phyloP scores from a whole-genome alignment of 2,888 invertebrate species.

The Crocallis elinguaria region DNA sequence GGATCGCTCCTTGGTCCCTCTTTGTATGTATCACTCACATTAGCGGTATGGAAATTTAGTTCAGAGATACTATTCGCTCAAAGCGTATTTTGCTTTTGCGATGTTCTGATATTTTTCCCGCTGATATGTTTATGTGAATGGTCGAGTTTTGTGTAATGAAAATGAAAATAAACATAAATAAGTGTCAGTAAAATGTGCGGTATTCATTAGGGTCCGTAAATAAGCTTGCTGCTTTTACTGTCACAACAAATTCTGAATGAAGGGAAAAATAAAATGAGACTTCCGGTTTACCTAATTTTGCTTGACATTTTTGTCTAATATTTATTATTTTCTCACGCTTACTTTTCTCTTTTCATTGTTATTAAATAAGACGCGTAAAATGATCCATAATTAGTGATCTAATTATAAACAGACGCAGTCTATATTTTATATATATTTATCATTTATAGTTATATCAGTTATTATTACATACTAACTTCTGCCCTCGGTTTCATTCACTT shows the following conservation, averaged over 20 bases:
- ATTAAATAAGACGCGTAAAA: no score
- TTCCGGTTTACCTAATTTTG: slow-evolving; percentile 14
- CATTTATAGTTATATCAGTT: no score
- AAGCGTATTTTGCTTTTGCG: slow-evolving; percentile 68
- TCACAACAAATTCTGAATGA: slow-evolving; percentile 17
- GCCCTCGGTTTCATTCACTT: no score
- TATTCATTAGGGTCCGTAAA: slow-evolving; percentile 21
- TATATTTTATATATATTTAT: no score
- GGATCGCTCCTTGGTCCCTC: slow-evolving; percentile 70
- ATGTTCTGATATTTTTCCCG: slow-evolving; percentile 49
- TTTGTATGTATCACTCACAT: slow-evolving; percentile 72
- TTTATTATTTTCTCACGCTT: not conserved
- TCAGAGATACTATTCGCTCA: slow-evolving; percentile 39
- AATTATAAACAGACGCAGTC: no score
- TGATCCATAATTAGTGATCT: no score
- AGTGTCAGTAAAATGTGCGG: slow-evolving; percentile 20
- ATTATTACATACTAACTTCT: no score
- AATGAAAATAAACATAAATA: slow-evolving; percentile 25
- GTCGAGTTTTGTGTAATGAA: slow-evolving; percentile 24
- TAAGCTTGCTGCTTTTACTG: slow-evolving; percentile 20
- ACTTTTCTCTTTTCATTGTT: not conserved
- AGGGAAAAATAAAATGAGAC: not conserved
- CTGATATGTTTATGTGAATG: slow-evolving; percentile 32
- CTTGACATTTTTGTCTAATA: slow-evolving; percentile 4
- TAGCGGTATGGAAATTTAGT: slow-evolving; percentile 73